These are phyloP conservation scores for Cochlearius cochlearius DNA, from an alignment of 2,113 vertebrate genomes.

Conservation along the genomic window DNA sequence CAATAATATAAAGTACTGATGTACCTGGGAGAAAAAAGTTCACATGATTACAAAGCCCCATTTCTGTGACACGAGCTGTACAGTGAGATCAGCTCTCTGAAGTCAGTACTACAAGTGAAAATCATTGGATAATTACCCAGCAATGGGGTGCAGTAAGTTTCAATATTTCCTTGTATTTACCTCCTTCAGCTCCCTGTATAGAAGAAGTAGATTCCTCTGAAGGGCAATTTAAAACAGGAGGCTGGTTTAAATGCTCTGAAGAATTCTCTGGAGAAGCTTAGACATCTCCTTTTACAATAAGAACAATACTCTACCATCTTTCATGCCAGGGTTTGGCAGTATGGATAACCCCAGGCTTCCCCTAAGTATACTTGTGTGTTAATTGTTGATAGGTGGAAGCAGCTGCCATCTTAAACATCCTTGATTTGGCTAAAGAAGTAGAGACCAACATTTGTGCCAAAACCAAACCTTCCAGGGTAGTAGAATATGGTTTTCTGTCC, in stretches of 20 bases:
- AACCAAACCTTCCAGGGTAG: neutral
- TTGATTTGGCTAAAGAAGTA: neutral
- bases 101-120: neutral
- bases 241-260: neutral
- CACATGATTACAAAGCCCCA: neutral
- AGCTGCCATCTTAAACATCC: neutral
- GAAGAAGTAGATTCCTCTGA: neutral
- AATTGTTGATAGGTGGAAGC: neutral
- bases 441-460: neutral
- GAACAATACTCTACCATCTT: neutral
- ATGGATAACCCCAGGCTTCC: neutral
- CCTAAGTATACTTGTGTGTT: fast-evolving
- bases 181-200: neutral
- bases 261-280: neutral
- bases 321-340: neutral
- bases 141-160: neutral
- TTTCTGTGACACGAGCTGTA: neutral
- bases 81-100: neutral
- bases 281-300: neutral
- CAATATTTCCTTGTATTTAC: neutral
- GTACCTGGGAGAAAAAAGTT: neutral
- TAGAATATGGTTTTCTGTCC: neutral
- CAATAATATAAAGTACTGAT: neutral
- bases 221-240: neutral
- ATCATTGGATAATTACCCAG: neutral